A percentile compares a stretch with the other conserved stretches of the same genome.
phyloP scores from a whole-genome alignment of 2,888 invertebrate genomes.

The Operophtera brumata region DNA sequence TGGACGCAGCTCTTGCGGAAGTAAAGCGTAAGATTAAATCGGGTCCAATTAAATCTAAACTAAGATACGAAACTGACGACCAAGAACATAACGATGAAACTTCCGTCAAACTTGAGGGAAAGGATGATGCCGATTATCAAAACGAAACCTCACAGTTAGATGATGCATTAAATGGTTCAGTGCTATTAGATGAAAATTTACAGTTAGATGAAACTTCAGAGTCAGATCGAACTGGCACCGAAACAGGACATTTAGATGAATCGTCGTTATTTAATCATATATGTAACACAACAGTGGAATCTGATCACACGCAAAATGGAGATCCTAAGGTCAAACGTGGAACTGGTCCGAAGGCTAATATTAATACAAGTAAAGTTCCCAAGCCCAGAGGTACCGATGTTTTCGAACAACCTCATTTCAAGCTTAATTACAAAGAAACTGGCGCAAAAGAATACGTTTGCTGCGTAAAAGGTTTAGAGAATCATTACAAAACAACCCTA shows the following conservation, averaged over 20 bases:
- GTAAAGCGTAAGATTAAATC: conserved; percentile 15
- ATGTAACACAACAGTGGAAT: neutral
- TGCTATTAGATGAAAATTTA: conserved; percentile 6
- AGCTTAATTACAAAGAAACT: conserved; percentile 47
- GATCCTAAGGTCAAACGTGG: neutral
- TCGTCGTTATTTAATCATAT: neutral
- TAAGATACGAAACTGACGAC: conserved; percentile 58
- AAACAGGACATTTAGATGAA: neutral
- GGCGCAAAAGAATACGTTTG: conserved; percentile 67
- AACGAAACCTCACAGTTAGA: conserved; percentile 27
- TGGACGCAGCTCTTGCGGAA: conserved; percentile 5
- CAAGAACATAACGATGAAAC: conserved; percentile 25
- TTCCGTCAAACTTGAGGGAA: conserved; percentile 33
- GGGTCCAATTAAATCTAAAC: conserved; percentile 53
- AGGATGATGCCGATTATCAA: conserved; percentile 28
- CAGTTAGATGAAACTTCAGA: conserved; percentile 6
- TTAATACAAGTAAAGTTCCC: neutral
- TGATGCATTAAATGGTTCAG: conserved; percentile 13
- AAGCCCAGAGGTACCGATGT: conserved; percentile 34
- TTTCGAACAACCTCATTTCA: conserved; percentile 60
- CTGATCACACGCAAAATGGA: neutral
- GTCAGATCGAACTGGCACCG: neutral
- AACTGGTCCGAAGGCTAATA: neutral
- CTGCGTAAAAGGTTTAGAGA: conserved; percentile 60
- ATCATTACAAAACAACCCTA: conserved; percentile 64